Percentiles rank a stretch among this genome's conserved stretches.
These are phyloP conservation scores for Cassiopea xamachana DNA, from an alignment of 30 jellyfish, hydroid and myxozoan species.

Conservation along the genomic window DNA sequence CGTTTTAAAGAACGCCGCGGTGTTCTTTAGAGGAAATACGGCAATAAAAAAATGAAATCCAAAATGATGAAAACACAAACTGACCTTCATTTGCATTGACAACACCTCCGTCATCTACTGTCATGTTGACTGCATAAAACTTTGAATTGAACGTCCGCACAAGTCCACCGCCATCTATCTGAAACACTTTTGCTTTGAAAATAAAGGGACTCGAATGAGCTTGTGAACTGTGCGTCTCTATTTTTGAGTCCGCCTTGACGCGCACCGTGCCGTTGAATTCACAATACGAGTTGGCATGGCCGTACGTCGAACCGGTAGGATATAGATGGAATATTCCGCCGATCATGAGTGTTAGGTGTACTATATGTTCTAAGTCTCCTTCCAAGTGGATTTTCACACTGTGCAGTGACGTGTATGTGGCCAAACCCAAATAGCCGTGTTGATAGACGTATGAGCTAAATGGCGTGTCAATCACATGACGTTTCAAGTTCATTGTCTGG, in stretches of 20 bases:
- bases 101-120: constrained; percentile 72
- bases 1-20: no score
- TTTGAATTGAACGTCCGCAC: constrained; percentile 26
- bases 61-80: neutral
- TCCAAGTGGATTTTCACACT: constrained; percentile 61
- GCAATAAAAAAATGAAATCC: no score
- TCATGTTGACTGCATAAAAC: constrained; percentile 39
- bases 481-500: constrained; percentile 63
- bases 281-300: constrained; percentile 45
- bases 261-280: constrained; percentile 62
- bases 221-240: constrained; percentile 41
- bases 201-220: constrained; percentile 44
- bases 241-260: constrained; percentile 69
- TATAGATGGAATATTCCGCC: constrained; percentile 57
- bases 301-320: constrained; percentile 62
- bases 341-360: constrained; percentile 57
- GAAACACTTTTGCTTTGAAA: constrained; percentile 30
- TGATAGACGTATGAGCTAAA: constrained; percentile 69
- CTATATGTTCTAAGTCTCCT: constrained; percentile 73
- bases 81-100: constrained; percentile 57
- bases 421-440: constrained; percentile 69
- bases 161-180: constrained; percentile 68
- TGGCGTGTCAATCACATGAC: constrained; percentile 70
- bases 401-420: constrained; percentile 58
- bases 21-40: no score